Evolutionary conservation across 2,113 vertebrate genomes (phyloP).

Genomic region (Eulemur macaco): DNA sequence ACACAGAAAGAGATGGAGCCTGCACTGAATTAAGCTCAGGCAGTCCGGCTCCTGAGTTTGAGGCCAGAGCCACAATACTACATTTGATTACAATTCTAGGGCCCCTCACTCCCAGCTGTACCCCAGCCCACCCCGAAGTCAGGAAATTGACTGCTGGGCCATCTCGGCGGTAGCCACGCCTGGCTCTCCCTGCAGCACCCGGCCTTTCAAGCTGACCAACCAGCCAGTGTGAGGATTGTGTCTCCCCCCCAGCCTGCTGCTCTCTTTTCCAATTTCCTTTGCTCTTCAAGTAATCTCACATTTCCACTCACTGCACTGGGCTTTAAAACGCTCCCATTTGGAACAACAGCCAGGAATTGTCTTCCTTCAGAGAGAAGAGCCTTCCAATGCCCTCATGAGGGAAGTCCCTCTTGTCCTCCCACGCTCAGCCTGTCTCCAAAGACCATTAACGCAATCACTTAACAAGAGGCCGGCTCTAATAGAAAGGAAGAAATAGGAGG

Average conservation of each 20-base stretch:
- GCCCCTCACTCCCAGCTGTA: neutral
- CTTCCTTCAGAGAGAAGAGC: constrained; percentile 53
- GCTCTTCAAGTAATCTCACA: neutral
- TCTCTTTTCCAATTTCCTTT: constrained; percentile 39
- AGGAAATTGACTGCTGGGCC: neutral
- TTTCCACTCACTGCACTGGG: constrained; percentile 31
- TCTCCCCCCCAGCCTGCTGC: neutral
- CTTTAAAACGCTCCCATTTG: neutral
- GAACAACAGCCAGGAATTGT: neutral
- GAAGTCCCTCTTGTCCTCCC: constrained; percentile 57
- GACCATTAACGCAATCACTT: constrained; percentile 67
- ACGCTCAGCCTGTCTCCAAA: constrained; percentile 59
- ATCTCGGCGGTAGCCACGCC: neutral
- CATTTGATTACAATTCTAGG: neutral
- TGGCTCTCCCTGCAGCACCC: neutral
- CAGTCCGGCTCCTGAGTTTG: neutral
- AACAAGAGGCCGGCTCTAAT: constrained; percentile 61
- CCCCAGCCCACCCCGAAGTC: neutral
- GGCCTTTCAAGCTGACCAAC: neutral
- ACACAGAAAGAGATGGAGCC: neutral
- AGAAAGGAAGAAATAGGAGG: constrained; percentile 65
- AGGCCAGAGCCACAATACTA: neutral
- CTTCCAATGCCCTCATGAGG: neutral
- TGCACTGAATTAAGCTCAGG: neutral
- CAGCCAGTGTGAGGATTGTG: neutral